phyloP scores from a whole-genome alignment of 2,113 vertebrate species.

The Otolemur garnettii region DNA sequence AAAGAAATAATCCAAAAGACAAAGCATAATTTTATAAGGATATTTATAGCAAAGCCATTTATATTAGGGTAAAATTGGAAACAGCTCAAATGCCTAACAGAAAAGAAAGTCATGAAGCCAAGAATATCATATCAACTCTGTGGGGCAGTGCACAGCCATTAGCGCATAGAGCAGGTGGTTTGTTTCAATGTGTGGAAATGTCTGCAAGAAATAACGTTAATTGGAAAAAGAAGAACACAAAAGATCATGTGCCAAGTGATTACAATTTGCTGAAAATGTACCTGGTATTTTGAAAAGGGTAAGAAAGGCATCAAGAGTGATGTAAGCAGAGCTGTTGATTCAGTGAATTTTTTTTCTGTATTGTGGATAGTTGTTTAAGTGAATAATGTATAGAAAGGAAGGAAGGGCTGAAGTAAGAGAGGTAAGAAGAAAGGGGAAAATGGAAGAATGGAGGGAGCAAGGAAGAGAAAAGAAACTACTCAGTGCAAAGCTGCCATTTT shows the following conservation, averaged over 20 bases:
- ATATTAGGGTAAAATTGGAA: constrained; percentile 41
- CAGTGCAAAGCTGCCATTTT: background rate
- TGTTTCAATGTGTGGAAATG: constrained; percentile 28
- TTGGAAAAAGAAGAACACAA: constrained; percentile 21
- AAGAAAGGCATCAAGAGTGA: constrained; percentile 18
- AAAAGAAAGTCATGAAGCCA: constrained; percentile 39
- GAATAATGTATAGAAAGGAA: background rate
- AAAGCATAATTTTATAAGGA: constrained; percentile 16
- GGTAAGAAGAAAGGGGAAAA: background rate
- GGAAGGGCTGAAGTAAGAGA: background rate
- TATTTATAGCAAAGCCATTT: constrained; percentile 50
- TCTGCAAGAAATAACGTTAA: constrained; percentile 51
- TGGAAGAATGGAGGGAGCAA: background rate
- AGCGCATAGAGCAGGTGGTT: background rate
- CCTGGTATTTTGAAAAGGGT: constrained; percentile 64
- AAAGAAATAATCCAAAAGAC: constrained; percentile 47
- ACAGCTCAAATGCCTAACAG: constrained; percentile 10
- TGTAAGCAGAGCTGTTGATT: background rate
- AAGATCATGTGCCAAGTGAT: background rate
- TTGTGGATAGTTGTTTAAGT: constrained; percentile 3
- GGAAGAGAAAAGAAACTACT: background rate
- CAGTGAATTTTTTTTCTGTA: constrained; percentile 23
- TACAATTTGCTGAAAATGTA: constrained; percentile 32
- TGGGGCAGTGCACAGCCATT: background rate
- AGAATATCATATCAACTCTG: constrained; percentile 22